phyloP scores from a whole-genome alignment of 2,888 invertebrate genomes.

The Tyria jacobaeae region DNA sequence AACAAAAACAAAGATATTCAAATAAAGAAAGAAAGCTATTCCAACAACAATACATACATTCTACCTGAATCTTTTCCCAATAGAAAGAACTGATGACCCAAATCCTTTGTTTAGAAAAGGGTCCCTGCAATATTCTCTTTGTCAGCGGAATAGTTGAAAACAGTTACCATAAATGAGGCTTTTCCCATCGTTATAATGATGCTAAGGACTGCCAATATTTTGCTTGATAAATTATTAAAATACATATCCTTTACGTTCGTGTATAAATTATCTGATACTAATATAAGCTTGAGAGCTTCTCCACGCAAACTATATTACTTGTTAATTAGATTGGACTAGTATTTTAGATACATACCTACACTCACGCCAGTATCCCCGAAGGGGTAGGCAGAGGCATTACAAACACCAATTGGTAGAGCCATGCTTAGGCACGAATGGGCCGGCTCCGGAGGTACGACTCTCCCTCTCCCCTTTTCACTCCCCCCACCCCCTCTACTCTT shows the following conservation, averaged over 20 bases:
- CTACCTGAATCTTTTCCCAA: conserved; percentile 52
- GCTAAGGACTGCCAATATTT: conserved; percentile 51
- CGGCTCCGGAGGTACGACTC: too few species aligned
- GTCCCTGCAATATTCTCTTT: conserved; percentile 63
- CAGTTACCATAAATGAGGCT: conserved; percentile 64
- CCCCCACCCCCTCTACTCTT: too few species aligned
- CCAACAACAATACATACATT: conserved; percentile 38
- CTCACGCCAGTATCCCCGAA: too few species aligned
- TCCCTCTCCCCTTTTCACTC: too few species aligned
- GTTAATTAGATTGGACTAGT: not conserved
- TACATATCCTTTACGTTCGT: conserved; percentile 71
- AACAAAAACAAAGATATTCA: not conserved
- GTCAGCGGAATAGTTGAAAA: conserved; percentile 74
- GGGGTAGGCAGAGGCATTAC: too few species aligned
- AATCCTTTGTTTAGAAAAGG: conserved; percentile 65
- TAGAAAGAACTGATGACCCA: conserved; percentile 75
- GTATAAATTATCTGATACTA: conserved; percentile 49
- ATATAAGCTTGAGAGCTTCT: conserved; percentile 34
- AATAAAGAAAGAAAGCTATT: conserved; percentile 20
- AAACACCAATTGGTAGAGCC: too few species aligned
- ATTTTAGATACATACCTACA: too few species aligned
- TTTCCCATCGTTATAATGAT: conserved; percentile 57
- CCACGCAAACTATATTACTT: not conserved
- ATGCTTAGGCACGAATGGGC: too few species aligned
- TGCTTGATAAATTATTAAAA: conserved; percentile 74